phyloP scores from a whole-genome alignment of 2,888 invertebrate genomes.

The Aethes cnicana region DNA sequence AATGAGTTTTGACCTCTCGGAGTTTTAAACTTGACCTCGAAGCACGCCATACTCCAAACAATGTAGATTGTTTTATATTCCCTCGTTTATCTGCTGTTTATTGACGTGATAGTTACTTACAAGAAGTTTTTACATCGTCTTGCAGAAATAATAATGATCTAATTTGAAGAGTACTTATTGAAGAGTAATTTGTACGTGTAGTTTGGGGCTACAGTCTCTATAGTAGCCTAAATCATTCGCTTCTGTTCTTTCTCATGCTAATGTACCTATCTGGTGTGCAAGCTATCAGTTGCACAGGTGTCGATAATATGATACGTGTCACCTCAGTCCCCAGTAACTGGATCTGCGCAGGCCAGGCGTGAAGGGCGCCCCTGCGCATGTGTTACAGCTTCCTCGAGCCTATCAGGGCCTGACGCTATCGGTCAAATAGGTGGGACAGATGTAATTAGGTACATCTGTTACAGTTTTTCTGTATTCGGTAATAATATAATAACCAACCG shows the following conservation, averaged over 20 bases:
- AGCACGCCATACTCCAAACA: constrained; percentile 2
- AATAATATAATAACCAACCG: too few species aligned
- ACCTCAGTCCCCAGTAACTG: constrained; percentile 6
- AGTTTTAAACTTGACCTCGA: constrained; percentile 24
- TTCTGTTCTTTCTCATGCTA: too few species aligned
- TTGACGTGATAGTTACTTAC: not conserved
- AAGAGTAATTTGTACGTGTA: too few species aligned
- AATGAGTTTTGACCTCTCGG: constrained; percentile 28
- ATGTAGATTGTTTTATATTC: constrained; percentile 8
- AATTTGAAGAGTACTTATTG: too few species aligned
- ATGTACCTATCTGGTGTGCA: too few species aligned
- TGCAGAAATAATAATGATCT: too few species aligned
- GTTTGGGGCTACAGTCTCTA: too few species aligned
- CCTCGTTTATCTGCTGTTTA: not conserved
- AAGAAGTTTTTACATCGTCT: not conserved
- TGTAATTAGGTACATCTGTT: too few species aligned
- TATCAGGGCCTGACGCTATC: constrained; percentile 18
- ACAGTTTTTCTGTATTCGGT: too few species aligned
- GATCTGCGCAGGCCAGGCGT: constrained; percentile 44
- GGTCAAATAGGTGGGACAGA: constrained; percentile 3
- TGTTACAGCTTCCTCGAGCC: constrained; percentile 32
- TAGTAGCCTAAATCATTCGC: too few species aligned
- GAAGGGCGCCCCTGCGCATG: constrained; percentile 60
- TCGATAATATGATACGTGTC: constrained; percentile 5
- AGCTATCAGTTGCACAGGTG: too few species aligned